These are phyloP conservation scores for Amphiduros pacificus DNA, from an alignment of 2,888 invertebrate species.

Conservation along the genomic window DNA sequence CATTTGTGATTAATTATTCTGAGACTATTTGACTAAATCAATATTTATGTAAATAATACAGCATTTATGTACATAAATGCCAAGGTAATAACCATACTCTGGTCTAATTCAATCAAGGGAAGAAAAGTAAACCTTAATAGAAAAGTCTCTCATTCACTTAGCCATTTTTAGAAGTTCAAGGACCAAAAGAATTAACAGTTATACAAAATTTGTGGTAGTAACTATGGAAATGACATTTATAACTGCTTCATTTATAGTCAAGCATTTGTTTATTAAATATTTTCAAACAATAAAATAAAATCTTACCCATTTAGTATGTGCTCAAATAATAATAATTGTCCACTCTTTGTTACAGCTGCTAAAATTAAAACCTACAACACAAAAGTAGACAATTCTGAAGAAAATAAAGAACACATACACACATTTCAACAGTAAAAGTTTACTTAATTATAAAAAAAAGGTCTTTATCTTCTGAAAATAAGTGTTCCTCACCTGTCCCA, in stretches of 20 bases:
- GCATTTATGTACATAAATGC: too few species aligned
- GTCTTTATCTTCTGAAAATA: background rate
- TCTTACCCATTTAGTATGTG: slow-evolving; percentile 76
- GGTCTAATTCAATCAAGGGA: too few species aligned
- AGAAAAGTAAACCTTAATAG: too few species aligned
- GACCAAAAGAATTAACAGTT: background rate
- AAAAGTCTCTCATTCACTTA: too few species aligned
- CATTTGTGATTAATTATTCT: too few species aligned
- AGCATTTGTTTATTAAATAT: background rate
- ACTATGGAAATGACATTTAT: too few species aligned
- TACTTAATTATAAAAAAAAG: background rate
- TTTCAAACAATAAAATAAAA: background rate
- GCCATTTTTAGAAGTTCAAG: too few species aligned
- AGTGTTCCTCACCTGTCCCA: slow-evolving; percentile 21
- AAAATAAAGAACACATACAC: background rate
- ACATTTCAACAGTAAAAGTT: background rate
- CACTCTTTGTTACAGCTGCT: slow-evolving; percentile 72
- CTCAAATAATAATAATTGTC: slow-evolving; percentile 77
- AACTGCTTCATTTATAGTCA: background rate
- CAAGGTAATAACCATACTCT: too few species aligned
- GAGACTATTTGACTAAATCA: too few species aligned
- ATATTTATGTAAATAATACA: too few species aligned
- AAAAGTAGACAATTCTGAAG: background rate
- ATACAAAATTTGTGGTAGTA: background rate
- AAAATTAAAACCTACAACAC: slow-evolving; percentile 46